phyloP scores from a whole-genome alignment of 2,888 invertebrate genomes.

The Spilarctia lutea region DNA sequence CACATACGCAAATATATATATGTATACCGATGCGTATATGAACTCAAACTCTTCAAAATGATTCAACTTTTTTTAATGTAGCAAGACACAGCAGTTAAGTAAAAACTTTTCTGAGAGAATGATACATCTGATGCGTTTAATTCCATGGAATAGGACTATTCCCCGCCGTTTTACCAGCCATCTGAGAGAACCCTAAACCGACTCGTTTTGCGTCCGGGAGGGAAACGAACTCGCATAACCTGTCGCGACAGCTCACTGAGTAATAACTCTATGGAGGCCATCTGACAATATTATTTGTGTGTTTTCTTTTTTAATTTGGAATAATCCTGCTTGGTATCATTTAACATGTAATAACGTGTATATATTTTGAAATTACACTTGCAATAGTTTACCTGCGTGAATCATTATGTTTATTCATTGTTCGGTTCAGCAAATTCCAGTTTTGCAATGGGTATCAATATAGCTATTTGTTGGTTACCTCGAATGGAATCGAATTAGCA shows the following conservation, averaged over 20 bases:
- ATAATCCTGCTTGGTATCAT: slow-evolving; percentile 2
- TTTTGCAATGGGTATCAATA: neutral
- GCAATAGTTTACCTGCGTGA: neutral
- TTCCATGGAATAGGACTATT: neutral
- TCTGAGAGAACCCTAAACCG: slow-evolving; percentile 21
- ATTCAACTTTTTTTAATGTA: neutral
- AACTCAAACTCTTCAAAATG: neutral
- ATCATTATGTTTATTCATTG: slow-evolving; percentile 1
- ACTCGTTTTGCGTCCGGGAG: slow-evolving; percentile 65
- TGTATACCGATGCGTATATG: no score
- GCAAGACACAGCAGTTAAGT: neutral
- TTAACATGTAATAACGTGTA: neutral
- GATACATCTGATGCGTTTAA: neutral
- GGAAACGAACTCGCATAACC: slow-evolving; percentile 72
- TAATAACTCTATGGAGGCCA: slow-evolving; percentile 57
- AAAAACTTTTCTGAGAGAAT: neutral
- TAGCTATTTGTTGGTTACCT: neutral
- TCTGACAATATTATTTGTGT: slow-evolving; percentile 48
- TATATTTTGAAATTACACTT: slow-evolving; percentile 5
- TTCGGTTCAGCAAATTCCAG: neutral
- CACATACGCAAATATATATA: neutral
- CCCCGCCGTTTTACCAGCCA: slow-evolving; percentile 5
- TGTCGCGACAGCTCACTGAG: slow-evolving; percentile 64
- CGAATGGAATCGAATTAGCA: neutral
- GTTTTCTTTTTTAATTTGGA: slow-evolving; percentile 19